Percentiles rank a stretch among this genome's conserved stretches.
Conservation (phyloP, 2,797 vertebrate species). For the Helarctos malayanus region DNA sequence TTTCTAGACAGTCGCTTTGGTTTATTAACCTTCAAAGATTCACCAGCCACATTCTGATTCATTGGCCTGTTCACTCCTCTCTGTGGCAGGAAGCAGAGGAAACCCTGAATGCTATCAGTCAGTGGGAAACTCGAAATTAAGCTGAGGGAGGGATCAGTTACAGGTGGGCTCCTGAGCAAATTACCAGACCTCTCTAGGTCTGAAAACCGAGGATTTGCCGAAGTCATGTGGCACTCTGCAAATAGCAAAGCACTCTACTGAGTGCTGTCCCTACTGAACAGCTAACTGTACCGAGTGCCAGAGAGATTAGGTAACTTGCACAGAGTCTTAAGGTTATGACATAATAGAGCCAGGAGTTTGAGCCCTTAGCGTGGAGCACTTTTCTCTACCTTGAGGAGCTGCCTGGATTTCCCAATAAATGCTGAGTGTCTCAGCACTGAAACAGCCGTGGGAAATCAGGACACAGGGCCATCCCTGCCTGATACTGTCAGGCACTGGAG, state of each 20-base stretch:
- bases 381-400: not conserved
- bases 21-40: not conserved
- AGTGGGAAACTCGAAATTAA: not conserved
- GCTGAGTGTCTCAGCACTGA: not conserved
- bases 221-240: not conserved
- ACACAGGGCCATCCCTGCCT: not conserved
- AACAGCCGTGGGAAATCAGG: not conserved
- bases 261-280: not conserved
- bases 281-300: not conserved
- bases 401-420: not conserved
- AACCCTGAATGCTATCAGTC: not conserved
- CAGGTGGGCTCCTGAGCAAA: not conserved
- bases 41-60: not conserved
- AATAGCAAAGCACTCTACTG: not conserved
- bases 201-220: not conserved
- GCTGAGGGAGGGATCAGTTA: not conserved
- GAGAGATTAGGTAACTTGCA: not conserved
- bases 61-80: not conserved
- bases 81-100: not conserved
- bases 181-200: not conserved
- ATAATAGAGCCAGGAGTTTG: not conserved
- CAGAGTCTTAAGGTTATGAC: not conserved
- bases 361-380: not conserved
- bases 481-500: not conserved
- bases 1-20: not conserved